Conservation (phyloP, 1,140 invertebrate species). For the Drosophila novamexicana region DNA sequence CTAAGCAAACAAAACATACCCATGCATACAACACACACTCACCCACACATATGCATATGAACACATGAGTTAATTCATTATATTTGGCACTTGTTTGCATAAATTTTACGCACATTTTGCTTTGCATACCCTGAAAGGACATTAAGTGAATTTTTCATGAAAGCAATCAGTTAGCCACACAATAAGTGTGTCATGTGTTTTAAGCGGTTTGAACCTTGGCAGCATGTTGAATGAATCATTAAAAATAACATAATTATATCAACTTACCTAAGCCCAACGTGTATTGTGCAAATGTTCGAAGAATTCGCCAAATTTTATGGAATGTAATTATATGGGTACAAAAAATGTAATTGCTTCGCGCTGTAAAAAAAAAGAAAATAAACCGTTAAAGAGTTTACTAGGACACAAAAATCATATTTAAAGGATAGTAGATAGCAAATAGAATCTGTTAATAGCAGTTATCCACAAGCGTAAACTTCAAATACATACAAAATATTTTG, state of each 20-base stretch:
- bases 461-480: neutral
- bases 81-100: slow-evolving; percentile 40
- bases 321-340: slow-evolving; percentile 30
- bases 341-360: slow-evolving; percentile 38
- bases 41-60: neutral
- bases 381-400: slow-evolving; percentile 28
- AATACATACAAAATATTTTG: slow-evolving; percentile 3
- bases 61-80: slow-evolving; percentile 35
- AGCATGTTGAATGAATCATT: slow-evolving; percentile 10
- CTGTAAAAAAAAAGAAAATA: slow-evolving; percentile 34
- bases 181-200: slow-evolving; percentile 13
- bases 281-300: slow-evolving; percentile 8
- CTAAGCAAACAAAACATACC: neutral
- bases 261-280: slow-evolving; percentile 6
- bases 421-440: too few relatives aligned
- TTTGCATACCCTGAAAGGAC: slow-evolving; percentile 13
- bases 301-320: neutral
- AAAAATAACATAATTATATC: slow-evolving; percentile 16
- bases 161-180: slow-evolving; percentile 22
- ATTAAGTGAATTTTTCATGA: slow-evolving; percentile 34
- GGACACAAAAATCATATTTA: too few relatives aligned
- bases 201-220: slow-evolving; percentile 1
- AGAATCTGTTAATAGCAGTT: slow-evolving; percentile 2
- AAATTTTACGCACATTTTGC: slow-evolving; percentile 46
- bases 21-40: neutral